A percentile compares a stretch with the other conserved stretches of the same genome.
phyloP scores from a whole-genome alignment of 2,888 invertebrate genomes.

The Aproaerema taeniolella region DNA sequence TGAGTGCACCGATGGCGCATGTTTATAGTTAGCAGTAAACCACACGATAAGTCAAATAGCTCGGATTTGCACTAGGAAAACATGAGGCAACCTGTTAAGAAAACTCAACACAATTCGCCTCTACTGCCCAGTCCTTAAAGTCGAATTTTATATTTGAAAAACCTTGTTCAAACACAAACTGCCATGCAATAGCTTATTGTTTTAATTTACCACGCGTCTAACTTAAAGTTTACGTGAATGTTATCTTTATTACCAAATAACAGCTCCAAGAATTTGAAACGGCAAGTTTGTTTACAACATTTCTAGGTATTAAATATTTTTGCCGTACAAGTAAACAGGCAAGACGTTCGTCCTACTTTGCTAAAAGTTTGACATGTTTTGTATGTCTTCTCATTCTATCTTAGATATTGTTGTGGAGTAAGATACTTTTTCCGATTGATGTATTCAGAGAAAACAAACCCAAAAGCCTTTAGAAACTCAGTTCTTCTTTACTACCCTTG shows the following conservation, averaged over 20 bases:
- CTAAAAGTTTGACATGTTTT: too few species aligned
- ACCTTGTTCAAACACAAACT: too few species aligned
- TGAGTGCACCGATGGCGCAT: too few species aligned
- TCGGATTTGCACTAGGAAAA: constrained; percentile 53
- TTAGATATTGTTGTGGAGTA: constrained; percentile 7
- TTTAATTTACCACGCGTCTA: constrained; percentile 51
- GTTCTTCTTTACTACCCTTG: constrained; percentile 34
- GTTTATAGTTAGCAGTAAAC: constrained; percentile 59
- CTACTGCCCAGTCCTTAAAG: too few species aligned
- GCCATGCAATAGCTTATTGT: constrained; percentile 43
- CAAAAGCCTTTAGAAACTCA: constrained; percentile 28
- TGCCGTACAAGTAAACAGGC: too few species aligned
- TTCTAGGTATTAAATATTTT: too few species aligned
- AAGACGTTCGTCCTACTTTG: too few species aligned
- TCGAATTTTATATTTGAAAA: too few species aligned
- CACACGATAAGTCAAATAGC: constrained; percentile 53
- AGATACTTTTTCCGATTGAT: constrained; percentile 26
- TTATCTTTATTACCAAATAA: constrained; percentile 47
- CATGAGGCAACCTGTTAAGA: constrained; percentile 50
- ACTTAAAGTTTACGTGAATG: constrained; percentile 39
- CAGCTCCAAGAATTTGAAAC: constrained; percentile 32
- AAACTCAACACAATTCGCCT: too few species aligned
- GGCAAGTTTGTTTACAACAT: too few species aligned
- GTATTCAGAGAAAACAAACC: constrained; percentile 32
- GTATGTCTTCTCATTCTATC: too few species aligned